Conservation (phyloP, 2,113 vertebrate genomes). For the Fregata magnificens region DNA sequence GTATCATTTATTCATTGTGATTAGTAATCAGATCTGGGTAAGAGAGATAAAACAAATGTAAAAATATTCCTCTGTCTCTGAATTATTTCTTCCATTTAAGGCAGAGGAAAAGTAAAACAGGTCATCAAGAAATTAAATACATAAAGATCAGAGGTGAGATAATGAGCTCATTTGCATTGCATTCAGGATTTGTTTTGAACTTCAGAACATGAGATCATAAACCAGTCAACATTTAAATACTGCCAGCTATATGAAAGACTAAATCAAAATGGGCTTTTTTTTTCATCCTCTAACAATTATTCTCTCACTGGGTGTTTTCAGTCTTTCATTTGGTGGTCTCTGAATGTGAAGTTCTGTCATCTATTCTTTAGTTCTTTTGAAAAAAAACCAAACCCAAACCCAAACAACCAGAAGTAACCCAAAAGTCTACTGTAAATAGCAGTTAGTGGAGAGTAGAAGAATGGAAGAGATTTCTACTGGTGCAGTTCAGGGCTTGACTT, state of each 20-base stretch:
- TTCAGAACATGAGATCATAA: slow-evolving; percentile 48
- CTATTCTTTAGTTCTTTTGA: too few species aligned
- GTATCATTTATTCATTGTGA: not conserved
- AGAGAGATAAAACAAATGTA: slow-evolving; percentile 1
- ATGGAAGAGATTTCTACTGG: not conserved
- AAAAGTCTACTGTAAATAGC: not conserved
- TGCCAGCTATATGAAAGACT: slow-evolving; percentile 6
- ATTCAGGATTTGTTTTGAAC: slow-evolving; percentile 63
- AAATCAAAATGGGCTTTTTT: slow-evolving; percentile 18
- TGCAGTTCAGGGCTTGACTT: not conserved
- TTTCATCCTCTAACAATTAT: not conserved
- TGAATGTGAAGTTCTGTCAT: not conserved
- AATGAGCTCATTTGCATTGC: slow-evolving; percentile 63
- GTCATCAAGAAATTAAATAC: slow-evolving; percentile 62
- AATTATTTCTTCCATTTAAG: slow-evolving; percentile 45
- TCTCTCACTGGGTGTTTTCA: not conserved
- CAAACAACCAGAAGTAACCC: not conserved
- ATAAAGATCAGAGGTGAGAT: slow-evolving; percentile 64
- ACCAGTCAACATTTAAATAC: slow-evolving; percentile 37
- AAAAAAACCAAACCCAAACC: too few species aligned
- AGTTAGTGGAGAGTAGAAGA: not conserved
- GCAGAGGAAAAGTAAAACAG: slow-evolving; percentile 16
- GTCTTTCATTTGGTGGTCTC: not conserved
- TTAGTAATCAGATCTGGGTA: not conserved
- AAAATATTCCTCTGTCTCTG: slow-evolving; percentile 27